Base-by-base conservation (phyloP, 2,113 vertebrate species). In the Chroicocephalus ridibundus region DNA sequence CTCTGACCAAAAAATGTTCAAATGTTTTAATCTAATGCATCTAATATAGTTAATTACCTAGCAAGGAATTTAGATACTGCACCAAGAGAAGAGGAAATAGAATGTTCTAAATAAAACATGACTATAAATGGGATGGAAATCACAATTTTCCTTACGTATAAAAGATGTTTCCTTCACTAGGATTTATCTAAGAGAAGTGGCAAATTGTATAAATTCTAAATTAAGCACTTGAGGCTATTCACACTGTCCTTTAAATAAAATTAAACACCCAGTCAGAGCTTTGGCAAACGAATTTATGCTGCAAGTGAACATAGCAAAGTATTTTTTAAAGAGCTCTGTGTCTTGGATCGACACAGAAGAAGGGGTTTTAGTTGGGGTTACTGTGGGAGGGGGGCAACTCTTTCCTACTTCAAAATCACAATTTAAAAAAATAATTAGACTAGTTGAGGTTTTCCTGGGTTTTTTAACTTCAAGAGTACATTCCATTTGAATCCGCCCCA, bases 31-130 rank as follows among this genome's bases (percentile, higher is more conserved):
- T 91, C 90, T 86, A 90, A 89, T 22, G 12, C 52, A 60, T 91
- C 79, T 44, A 80, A 93, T 85, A 84, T 26, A 71, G 82, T 94
- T 93, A 95, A 94, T 96, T 89, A 91, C 82, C 62, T 81, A 66
- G 93, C 13, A 52, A 92, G 44, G 85, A 94, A 92, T 90, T 58
- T 18, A 69, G 83, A 90, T 46, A 36, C 36, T 93, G 78, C 76
- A 68, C 36, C 42, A 57, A 90, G 91, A 96, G 88, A 92, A 70
- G 78, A 82, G 42, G 15, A 69, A 78, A 78, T 42, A 89, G 62
- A 85, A 92, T 27, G 38, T 47, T 77, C 57, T 95, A 89, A 96
- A 72, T 75, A 93, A 90, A 92, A 54, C 26, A 9, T 9, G 38
- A 44, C 61, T 86, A 47, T 13, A 76, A 94, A 64, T 68, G 58